Percentiles rank a stretch among this genome's conserved stretches.
Conservation (phyloP, 2,888 invertebrate genomes). For the Xylophagus ater region DNA sequence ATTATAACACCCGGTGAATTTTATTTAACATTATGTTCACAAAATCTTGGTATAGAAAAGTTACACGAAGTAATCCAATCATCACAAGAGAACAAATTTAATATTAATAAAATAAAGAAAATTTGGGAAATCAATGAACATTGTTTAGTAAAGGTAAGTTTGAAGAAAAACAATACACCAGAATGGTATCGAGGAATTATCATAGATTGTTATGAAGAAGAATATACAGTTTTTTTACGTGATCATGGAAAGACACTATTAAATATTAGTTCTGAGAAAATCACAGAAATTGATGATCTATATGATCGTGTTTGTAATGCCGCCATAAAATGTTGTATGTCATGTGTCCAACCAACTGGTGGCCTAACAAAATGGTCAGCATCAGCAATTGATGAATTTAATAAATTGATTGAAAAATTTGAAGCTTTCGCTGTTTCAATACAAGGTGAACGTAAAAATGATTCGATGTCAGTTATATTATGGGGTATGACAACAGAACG, state of each 20-base stretch:
- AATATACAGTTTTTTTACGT: constrained; percentile 46
- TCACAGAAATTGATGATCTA: constrained; percentile 43
- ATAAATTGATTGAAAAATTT: constrained; percentile 44
- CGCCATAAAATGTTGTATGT: constrained; percentile 55
- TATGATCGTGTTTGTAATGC: constrained; percentile 46
- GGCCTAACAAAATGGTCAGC: constrained; percentile 37
- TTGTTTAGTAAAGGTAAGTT: constrained; percentile 40
- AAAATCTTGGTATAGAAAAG: constrained; percentile 39
- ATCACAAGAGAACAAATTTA: constrained; percentile 12
- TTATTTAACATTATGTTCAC: constrained; percentile 45
- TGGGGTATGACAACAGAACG: constrained; percentile 50
- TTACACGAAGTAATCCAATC: constrained; percentile 45
- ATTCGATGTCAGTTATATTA: constrained; percentile 50
- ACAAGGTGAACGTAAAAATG: constrained; percentile 24
- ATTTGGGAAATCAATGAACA: constrained; percentile 44
- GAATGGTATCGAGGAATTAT: constrained; percentile 52
- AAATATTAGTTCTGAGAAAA: constrained; percentile 35
- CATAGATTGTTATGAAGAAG: constrained; percentile 34
- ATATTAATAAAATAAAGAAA: constrained; percentile 2
- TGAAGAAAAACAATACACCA: constrained; percentile 40
- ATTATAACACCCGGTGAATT: constrained; percentile 48
- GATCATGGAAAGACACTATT: constrained; percentile 51
- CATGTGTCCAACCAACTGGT: constrained; percentile 57
- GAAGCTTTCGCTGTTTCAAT: constrained; percentile 29
- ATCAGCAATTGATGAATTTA: constrained; percentile 47